phyloP scores from a whole-genome alignment of 2,888 invertebrate genomes.

The Hypselothyrea guttata region DNA sequence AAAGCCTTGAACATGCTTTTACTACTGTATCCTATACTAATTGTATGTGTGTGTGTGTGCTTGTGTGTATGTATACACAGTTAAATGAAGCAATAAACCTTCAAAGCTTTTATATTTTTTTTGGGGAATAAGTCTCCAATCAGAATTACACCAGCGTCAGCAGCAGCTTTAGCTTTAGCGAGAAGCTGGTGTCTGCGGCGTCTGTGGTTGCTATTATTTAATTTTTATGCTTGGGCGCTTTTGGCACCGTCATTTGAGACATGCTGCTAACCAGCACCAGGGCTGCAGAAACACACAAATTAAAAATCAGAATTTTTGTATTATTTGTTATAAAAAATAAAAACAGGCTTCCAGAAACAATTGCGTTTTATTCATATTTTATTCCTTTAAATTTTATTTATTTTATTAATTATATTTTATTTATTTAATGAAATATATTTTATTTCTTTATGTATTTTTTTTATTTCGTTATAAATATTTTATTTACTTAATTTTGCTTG shows the following conservation, averaged over 20 bases:
- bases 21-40: conserved; percentile 9
- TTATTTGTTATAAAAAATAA: too few relatives aligned
- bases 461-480: too few relatives aligned
- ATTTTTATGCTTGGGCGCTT: conserved; percentile 62
- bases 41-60: neutral
- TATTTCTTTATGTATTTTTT: too few relatives aligned
- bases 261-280: conserved; percentile 33
- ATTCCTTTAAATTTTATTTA: too few relatives aligned
- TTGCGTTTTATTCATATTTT: neutral
- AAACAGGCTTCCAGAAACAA: too few relatives aligned
- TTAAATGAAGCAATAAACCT: conserved; percentile 22
- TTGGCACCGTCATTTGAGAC: conserved; percentile 57
- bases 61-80: conserved; percentile 11
- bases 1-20: neutral
- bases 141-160: neutral
- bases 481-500: too few relatives aligned
- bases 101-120: too few relatives aligned
- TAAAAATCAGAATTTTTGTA: neutral
- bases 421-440: too few relatives aligned
- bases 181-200: neutral
- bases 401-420: too few relatives aligned
- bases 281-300: conserved; percentile 11
- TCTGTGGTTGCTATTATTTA: conserved; percentile 58
- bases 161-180: neutral
- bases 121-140: too few relatives aligned